Base-by-base conservation (phyloP, 2,113 vertebrate genomes). In the Strix aluco region DNA sequence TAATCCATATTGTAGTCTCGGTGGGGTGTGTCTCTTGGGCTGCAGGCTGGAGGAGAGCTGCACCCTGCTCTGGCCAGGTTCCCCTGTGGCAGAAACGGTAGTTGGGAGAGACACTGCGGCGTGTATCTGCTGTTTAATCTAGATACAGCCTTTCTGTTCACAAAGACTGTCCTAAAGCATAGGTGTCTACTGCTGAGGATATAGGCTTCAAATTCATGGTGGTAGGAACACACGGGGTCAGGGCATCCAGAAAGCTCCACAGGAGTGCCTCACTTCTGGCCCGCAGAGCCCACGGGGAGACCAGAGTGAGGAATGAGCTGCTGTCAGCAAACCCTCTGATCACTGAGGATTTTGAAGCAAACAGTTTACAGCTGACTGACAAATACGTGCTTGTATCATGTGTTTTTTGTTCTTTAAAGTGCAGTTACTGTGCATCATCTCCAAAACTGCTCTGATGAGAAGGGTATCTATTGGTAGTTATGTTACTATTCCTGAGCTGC, bases 1-100 rank as follows among this genome's bases (percentile, higher is more conserved):
- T 58, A 40, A 55, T 36, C 20, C 15, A 2, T 1, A 0, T 5
- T 0, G 0, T 7, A 7, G 8, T 3, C 34, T 18, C 36, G 23
- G 17, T 38, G 55, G 73, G 44, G 26, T 42, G 19, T 14, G 7
- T 58, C 8, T 40, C 14, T 16, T 6, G 27, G 47, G 26, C 49
- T 0, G 0, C 13, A 3, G 51, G 12, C 21, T 51, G 30, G 15
- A 18, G 34, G 20, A 51, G 42, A 47, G 32, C 57, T 15, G 71
- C 5, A 2, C 7, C 3, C 17, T 67, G n/a, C 57, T 20, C 6
- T 29, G 38, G 6, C 20, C 10, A 1, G 23, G 30, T 32, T 57
- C 22, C 52, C 27, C 21, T 21, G 0, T 13, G 22, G 25, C 3
- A 38, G 40, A 55, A 42, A 5, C 4, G 2, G 34, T 13, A 13